A percentile compares a stretch with the other conserved stretches of the same genome.
phyloP scores from a whole-genome alignment of 2,113 vertebrate species.

The Epinephelus fuscoguttatus region DNA sequence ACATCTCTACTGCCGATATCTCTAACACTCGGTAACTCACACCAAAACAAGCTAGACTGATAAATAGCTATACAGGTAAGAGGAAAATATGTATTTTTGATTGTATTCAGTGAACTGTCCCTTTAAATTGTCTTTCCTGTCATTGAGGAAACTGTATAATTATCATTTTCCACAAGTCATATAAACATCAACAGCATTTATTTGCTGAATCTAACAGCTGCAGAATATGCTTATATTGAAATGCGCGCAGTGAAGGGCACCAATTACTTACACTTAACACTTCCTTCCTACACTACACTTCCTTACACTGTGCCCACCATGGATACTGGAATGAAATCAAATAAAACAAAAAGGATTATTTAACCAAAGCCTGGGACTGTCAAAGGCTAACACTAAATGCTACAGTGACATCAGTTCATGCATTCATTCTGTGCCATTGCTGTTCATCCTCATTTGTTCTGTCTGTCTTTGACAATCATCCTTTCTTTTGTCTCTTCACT shows the following conservation, averaged over 20 bases:
- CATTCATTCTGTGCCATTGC: constrained; percentile 28
- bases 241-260: neutral
- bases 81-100: too few species aligned
- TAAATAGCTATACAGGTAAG: too few species aligned
- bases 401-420: constrained; percentile 11
- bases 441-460: constrained; percentile 19
- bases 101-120: too few species aligned
- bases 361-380: constrained; percentile 9
- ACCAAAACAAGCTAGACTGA: too few species aligned
- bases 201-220: neutral
- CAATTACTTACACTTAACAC: neutral
- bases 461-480: constrained; percentile 16
- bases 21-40: too few species aligned
- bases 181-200: neutral
- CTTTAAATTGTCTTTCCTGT: neutral
- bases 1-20: too few species aligned
- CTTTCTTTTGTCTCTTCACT: constrained; percentile 21
- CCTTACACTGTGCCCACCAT: neutral
- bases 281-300: too few species aligned
- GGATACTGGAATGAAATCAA: neutral
- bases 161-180: neutral
- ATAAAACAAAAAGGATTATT: neutral
- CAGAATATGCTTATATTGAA: neutral
- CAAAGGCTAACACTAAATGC: constrained; percentile 32
- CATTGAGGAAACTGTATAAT: neutral